phyloP scores from a whole-genome alignment of 2,797 vertebrate species.

The Mus caroli region DNA sequence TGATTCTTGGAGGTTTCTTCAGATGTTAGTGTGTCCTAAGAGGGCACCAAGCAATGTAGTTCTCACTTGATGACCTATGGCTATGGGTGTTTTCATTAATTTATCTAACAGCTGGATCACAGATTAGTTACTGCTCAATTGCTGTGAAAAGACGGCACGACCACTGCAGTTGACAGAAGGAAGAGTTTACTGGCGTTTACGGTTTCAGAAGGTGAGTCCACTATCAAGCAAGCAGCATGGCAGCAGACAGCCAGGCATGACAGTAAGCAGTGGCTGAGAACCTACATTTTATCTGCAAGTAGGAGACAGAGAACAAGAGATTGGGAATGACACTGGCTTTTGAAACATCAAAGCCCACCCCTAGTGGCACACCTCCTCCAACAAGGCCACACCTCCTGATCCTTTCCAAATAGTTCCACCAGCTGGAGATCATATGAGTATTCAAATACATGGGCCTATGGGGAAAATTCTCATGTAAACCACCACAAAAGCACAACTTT shows the following conservation, averaged over 20 bases:
- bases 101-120: constrained; percentile 29
- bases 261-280: background rate
- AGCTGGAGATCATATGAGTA: background rate
- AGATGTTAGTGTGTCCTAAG: background rate
- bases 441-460: background rate
- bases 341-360: background rate
- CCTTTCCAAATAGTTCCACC: background rate
- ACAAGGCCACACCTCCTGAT: background rate
- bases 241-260: background rate
- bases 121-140: background rate
- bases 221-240: background rate
- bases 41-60: background rate
- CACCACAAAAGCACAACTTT: background rate
- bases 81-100: constrained; percentile 6
- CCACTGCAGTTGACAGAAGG: background rate
- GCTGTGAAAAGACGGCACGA: background rate
- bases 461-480: background rate
- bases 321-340: background rate
- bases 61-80: background rate
- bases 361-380: background rate
- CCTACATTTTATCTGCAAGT: background rate
- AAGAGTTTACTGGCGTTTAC: background rate
- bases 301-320: background rate
- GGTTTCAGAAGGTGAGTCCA: background rate
- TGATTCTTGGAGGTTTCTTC: background rate